Evolutionary conservation across 2,888 invertebrate genomes (phyloP), one percentile per base, ranked within the genome.

Genomic region (Shargacucullia verbasci): DNA sequence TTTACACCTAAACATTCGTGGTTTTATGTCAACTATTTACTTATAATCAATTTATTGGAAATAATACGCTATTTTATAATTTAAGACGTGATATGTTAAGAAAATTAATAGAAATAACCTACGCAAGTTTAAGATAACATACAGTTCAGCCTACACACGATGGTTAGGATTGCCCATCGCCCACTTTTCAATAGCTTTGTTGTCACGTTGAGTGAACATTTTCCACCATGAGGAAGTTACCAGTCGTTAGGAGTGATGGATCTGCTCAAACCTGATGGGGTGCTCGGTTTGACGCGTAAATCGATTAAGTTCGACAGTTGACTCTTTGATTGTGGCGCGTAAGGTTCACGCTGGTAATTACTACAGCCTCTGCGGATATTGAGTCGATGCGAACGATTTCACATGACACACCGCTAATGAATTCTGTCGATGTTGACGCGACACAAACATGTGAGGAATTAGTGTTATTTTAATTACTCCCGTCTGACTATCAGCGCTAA

Each of bases 271-370:
- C 73, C 79, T 78, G 70, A 82, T 81, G 72, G 68, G 82, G 84
- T 79, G 79, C 67, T 79, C 69, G 57, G 67, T 77, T 82, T 86
- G 89, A 89, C 87, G 80, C 79, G 81, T 76, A 84, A 88, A 90
- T 91, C 90, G 91, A 92, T 93, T 91, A 89, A 82, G 82, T 89
- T 89, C 85, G 91, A 89, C 89, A 88, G 89, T 87, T 80, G 85
- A 86, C 84, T 82, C 80, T 84, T 75, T 80, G 84, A 88, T 87
- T 90, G 86, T 86, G 79, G 81, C 79, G 80, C 73, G 82, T 83
- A 86, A 83, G 83, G 85, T 84, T 78, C 82, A 78, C 76, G 79
- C 75, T 68, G 72, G 82, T 91, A 90, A 92, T 91, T 89, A 90
- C 82, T 78, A 66, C 61, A 72, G 72, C 68, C 69, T 59, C 58